Percentiles rank a stretch among this genome's conserved stretches.
These are phyloP conservation scores for Sebastes cheni DNA, from an alignment of 2,797 vertebrate species.

Conservation along the genomic window DNA sequence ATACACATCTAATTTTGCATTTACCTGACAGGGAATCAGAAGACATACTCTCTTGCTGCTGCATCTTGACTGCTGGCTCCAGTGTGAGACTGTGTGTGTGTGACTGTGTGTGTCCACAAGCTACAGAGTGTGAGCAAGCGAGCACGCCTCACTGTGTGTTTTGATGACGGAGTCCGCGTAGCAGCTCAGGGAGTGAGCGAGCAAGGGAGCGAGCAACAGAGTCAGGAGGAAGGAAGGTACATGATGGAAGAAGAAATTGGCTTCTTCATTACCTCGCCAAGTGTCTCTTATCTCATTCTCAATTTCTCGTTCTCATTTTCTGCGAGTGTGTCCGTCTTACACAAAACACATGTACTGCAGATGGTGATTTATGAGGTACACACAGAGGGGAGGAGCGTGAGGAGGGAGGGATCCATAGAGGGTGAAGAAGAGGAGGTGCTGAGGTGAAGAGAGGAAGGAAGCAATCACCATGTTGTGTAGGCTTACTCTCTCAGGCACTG, in stretches of 20 bases:
- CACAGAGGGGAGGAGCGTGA: constrained; percentile 48
- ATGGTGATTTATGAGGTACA: constrained; percentile 53
- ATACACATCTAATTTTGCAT: constrained; percentile 23
- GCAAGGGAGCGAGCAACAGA: constrained; percentile 13
- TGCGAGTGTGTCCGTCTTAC: not conserved
- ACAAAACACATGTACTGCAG: constrained; percentile 59
- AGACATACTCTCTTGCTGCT: constrained; percentile 75
- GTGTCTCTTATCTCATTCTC: constrained; percentile 47
- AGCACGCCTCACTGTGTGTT: constrained; percentile 70
- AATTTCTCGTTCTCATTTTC: constrained; percentile 22
- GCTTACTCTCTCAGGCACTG: constrained; percentile 55
- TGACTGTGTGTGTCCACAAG: constrained; percentile 52
- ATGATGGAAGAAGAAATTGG: constrained; percentile 22
- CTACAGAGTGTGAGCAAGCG: constrained; percentile 50
- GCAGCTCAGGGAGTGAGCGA: constrained; percentile 49
- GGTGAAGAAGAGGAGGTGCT: constrained; percentile 51
- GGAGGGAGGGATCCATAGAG: constrained; percentile 20
- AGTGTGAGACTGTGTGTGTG: constrained; percentile 26
- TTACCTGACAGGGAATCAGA: constrained; percentile 82
- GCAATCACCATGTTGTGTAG: constrained; percentile 72
- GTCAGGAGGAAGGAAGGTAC: constrained; percentile 25
- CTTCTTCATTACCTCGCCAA: constrained; percentile 47
- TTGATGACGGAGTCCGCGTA: constrained; percentile 67
- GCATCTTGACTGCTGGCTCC: constrained; percentile 74
- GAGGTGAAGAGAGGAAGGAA: constrained; percentile 52